A percentile compares a stretch with the other conserved stretches of the same genome.
Conservation (phyloP, 2,113 vertebrate genomes). For the Hippopotamus amphibius region DNA sequence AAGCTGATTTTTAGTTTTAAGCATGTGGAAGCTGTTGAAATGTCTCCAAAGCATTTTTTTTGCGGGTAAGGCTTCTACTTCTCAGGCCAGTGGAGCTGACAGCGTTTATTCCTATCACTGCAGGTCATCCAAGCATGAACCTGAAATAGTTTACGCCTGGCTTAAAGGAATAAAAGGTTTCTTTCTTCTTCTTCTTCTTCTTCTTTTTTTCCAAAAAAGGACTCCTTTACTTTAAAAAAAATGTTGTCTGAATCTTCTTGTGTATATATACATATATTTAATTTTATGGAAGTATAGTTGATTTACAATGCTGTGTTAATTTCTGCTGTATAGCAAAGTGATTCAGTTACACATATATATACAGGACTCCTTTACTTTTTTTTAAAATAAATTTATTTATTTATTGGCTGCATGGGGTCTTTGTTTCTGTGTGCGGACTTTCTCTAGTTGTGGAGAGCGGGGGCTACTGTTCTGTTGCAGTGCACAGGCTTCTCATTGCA, state of each 20-base stretch:
- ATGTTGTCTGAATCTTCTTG: neutral
- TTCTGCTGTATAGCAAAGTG: no score
- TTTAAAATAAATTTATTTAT: no score
- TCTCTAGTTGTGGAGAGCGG: no score
- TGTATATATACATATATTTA: neutral
- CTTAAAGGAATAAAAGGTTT: neutral
- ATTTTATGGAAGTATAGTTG: neutral
- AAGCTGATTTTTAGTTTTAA: neutral
- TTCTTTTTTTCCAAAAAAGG: neutral
- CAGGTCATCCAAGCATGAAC: neutral
- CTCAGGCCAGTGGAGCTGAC: neutral
- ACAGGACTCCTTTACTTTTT: no score
- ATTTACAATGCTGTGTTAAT: no score
- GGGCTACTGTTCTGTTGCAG: no score
- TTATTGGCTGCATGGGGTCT: no score
- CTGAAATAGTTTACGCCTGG: neutral
- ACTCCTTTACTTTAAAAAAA: neutral
- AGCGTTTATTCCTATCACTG: neutral
- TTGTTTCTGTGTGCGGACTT: no score
- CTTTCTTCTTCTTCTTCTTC: no score
- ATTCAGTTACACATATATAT: no score
- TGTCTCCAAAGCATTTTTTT: neutral
- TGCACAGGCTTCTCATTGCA: no score
- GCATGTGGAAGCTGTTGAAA: neutral
- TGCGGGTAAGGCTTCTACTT: neutral